Base-by-base conservation (phyloP, 1,140 invertebrate species). In the Drosophila micromelanica region DNA sequence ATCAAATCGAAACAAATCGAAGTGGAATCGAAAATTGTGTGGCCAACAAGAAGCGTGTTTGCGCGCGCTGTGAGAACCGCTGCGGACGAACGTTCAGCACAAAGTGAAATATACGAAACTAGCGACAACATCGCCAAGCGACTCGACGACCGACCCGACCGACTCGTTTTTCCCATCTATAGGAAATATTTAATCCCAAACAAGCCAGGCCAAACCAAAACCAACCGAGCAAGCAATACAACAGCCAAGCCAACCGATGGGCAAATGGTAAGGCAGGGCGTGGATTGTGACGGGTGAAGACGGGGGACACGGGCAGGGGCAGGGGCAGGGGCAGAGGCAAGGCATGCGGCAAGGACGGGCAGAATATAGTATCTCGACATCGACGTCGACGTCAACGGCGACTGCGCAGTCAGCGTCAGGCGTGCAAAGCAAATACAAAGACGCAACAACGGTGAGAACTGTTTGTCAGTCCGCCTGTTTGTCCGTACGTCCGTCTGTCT, bases 121-220 rank as follows among this genome's bases (percentile, higher is more conserved):
- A 78, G 68, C 78, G 82, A 79, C 82, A 87, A 78, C 80, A 82
- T 74, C 61, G 76, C 62, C 55, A 73, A 52, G 70, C 73, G 51
- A 69, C 62, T 56, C 76, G 78, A 61, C 38, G 67, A 61, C 62
- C 73, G 54, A 70, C 78, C 72, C 73, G 63, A 73, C 84, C 84
- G 84, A 89, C 84, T 89, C 84, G 84, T 89, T 89, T 87, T 89
- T 89, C 85, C 85, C 84, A 89, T 89, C 84, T 89, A 89, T 89
- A 89, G 84, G 85, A 89, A 89, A 89, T 89, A 89, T 84, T 89
- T 89, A 87, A 87, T 87, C 84, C 84, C 84, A 87, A 87, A 87
- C 82, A 89, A 82, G 81, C 81, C 81, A 80, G 57, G 82, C 78
- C 76, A 86, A 81, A 72, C 74, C 77, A 78, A 77, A 64, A 54